Conservation (phyloP, 2,888 invertebrate genomes). For the Gordius sp. region DNA sequence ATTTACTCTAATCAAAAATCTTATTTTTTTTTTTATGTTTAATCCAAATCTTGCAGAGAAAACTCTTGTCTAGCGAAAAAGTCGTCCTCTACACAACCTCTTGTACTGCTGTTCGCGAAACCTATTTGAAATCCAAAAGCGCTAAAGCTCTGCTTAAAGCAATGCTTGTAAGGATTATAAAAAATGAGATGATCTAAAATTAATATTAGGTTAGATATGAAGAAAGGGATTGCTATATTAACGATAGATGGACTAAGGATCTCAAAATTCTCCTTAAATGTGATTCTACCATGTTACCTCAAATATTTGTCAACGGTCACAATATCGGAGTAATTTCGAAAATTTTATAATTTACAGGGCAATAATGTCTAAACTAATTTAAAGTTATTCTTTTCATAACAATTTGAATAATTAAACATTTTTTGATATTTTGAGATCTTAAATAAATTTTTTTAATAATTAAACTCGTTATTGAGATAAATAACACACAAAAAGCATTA, state of each 20-base stretch:
- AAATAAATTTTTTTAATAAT: too few relatives aligned
- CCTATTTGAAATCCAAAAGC: background rate
- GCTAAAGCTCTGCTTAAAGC: background rate
- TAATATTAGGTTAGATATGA: conserved; percentile 13
- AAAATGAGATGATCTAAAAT: too few relatives aligned
- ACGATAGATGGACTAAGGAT: background rate
- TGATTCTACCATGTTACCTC: background rate
- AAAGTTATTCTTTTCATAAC: too few relatives aligned
- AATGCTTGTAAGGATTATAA: background rate
- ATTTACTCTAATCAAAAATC: background rate
- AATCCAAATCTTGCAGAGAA: background rate
- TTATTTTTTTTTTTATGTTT: background rate
- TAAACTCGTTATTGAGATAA: too few relatives aligned
- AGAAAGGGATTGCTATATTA: conserved; percentile 5
- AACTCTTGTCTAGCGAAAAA: background rate
- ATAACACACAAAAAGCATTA: too few relatives aligned
- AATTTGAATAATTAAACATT: too few relatives aligned
- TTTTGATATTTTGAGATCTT: too few relatives aligned
- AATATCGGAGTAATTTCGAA: conserved; percentile 1
- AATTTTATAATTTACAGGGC: too few relatives aligned
- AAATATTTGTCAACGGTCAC: background rate
- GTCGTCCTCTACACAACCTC: background rate
- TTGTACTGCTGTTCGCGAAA: conserved; percentile 1
- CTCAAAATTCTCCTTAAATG: background rate
- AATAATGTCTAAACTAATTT: too few relatives aligned